Conservation (phyloP, 2,797 vertebrate genomes). For the Ctenochaetus hawaiiensis region DNA sequence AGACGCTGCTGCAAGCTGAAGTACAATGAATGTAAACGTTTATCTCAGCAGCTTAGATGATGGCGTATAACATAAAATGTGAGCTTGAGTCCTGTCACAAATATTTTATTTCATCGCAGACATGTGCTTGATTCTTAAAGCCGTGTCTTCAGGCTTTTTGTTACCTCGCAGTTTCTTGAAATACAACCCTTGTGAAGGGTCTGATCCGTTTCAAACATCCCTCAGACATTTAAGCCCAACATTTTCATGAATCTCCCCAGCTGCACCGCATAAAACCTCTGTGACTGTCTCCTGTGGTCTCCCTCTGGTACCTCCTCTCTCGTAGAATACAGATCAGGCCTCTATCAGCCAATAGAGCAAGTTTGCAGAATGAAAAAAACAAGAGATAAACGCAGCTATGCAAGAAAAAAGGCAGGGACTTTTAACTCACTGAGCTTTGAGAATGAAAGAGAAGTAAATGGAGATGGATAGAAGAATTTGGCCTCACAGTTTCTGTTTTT, state of each 20-base stretch:
- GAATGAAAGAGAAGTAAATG: conserved; percentile 25
- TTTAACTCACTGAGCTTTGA: conserved; percentile 33
- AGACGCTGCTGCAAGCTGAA: conserved; percentile 21
- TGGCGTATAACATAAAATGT: neutral
- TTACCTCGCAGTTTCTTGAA: neutral
- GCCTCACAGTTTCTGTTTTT: conserved; percentile 15
- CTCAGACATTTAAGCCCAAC: neutral
- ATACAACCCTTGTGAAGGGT: neutral
- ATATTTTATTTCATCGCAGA: neutral
- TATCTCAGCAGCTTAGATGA: neutral
- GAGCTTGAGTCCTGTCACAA: neutral
- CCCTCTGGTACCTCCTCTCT: neutral
- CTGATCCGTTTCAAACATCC: neutral
- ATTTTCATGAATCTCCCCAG: neutral
- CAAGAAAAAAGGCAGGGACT: conserved; percentile 7
- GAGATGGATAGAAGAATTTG: conserved; percentile 42
- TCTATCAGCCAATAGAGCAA: neutral
- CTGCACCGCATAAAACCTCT: neutral
- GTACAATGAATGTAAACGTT: neutral
- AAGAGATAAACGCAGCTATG: conserved; percentile 9
- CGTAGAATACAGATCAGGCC: conserved; percentile 2
- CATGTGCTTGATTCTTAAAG: neutral
- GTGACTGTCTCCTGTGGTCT: neutral
- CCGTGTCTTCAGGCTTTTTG: neutral
- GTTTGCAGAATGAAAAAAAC: conserved; percentile 23